These are phyloP conservation scores for Leucania comma DNA, from an alignment of 2,888 invertebrate species.

Conservation along the genomic window DNA sequence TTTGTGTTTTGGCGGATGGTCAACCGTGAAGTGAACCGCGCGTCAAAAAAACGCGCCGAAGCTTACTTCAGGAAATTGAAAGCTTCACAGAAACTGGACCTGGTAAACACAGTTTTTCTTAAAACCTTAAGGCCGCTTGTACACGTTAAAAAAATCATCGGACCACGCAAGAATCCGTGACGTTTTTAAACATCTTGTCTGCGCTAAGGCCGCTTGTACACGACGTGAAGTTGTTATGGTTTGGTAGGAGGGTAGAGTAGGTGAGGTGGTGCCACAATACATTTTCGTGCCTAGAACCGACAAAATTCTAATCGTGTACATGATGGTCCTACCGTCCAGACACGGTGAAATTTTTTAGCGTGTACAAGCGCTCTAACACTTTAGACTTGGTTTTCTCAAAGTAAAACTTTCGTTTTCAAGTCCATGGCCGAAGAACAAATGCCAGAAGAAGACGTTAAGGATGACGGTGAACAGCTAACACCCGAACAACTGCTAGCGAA, in stretches of 20 bases:
- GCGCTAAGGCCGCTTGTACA: too few species aligned
- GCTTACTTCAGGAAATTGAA: constrained; percentile 86
- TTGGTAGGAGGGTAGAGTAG: too few species aligned
- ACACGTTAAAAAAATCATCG: too few species aligned
- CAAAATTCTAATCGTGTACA: too few species aligned
- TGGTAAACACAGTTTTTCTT: constrained; percentile 69
- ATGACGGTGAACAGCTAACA: constrained; percentile 82
- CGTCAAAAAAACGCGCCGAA: constrained; percentile 86
- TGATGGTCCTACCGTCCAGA: too few species aligned
- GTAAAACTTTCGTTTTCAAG: constrained; percentile 64
- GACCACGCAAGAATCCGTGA: too few species aligned
- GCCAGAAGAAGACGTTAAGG: constrained; percentile 79
- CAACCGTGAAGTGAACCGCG: constrained; percentile 86
- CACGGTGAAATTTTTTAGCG: too few species aligned
- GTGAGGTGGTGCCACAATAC: too few species aligned
- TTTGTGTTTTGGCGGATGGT: constrained; percentile 92
- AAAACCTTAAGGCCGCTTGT: neutral
- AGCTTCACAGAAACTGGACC: constrained; percentile 79
- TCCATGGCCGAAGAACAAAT: constrained; percentile 84
- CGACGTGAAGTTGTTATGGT: too few species aligned
- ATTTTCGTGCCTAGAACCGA: too few species aligned
- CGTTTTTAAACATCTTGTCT: too few species aligned
- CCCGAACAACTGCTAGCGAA: constrained; percentile 80
- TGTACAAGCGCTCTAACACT: too few species aligned
- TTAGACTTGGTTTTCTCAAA: neutral